Percentiles rank a stretch among this genome's conserved stretches.
These are phyloP conservation scores for Apogon talboti DNA, from an alignment of 2,797 vertebrate genomes.

Conservation along the genomic window DNA sequence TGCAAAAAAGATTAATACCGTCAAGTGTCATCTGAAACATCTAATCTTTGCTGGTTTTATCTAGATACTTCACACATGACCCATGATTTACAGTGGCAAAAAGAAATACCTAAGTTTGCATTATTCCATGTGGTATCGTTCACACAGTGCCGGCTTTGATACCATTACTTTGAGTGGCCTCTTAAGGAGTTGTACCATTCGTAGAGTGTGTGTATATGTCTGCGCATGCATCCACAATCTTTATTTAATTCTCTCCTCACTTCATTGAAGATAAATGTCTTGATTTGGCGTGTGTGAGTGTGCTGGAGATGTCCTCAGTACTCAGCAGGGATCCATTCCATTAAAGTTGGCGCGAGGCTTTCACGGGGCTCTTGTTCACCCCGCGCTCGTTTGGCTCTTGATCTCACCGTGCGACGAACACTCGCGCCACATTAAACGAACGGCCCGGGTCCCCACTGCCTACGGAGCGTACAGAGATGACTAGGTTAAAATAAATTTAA, in stretches of 20 bases:
- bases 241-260: conserved; percentile 44
- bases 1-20: not conserved
- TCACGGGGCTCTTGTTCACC: conserved; percentile 65
- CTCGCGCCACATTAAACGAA: conserved; percentile 69
- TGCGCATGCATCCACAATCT: conserved; percentile 21
- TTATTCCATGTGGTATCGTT: conserved; percentile 40
- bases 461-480: conserved; percentile 66
- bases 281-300: conserved; percentile 52
- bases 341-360: conserved; percentile 73
- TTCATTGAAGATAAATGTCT: conserved; percentile 73
- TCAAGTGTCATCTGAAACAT: conserved; percentile 11
- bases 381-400: conserved; percentile 68
- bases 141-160: conserved; percentile 42
- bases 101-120: conserved; percentile 21
- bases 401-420: conserved; percentile 66
- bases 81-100: not conserved
- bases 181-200: conserved; percentile 26
- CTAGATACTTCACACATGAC: conserved; percentile 18
- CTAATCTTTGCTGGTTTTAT: conserved; percentile 11
- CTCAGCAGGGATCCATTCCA: conserved; percentile 73
- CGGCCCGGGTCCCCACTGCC: conserved; percentile 51
- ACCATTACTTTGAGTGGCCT: conserved; percentile 40
- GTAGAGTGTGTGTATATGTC: conserved; percentile 19
- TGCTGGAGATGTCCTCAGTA: conserved; percentile 55
- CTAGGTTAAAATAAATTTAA: conserved; percentile 61